A percentile compares a stretch with the other conserved stretches of the same genome.
Conservation (phyloP, 2,113 vertebrate genomes). For the Corydoras maculifer region DNA sequence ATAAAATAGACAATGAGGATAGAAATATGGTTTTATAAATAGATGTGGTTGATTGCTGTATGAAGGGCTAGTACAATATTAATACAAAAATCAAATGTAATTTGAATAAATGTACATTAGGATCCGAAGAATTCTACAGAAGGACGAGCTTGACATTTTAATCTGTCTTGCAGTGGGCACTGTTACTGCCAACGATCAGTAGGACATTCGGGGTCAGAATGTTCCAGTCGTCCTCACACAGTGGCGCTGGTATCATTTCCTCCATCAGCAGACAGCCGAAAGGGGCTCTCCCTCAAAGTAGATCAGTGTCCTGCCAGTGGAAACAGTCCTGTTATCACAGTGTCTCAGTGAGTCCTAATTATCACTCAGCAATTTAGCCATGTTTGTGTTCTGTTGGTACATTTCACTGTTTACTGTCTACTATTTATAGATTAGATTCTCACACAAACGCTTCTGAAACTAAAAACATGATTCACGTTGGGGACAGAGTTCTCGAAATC, state of each 20-base stretch:
- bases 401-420: not conserved
- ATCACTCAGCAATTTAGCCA: constrained; percentile 45
- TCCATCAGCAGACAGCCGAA: constrained; percentile 66
- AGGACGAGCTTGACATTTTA: too few relatives aligned
- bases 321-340: constrained; percentile 69
- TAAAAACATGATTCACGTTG: constrained; percentile 80
- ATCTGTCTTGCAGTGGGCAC: constrained; percentile 65
- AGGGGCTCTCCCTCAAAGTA: constrained; percentile 75
- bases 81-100: too few relatives aligned
- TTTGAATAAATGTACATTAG: too few relatives aligned
- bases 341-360: constrained; percentile 75
- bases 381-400: not conserved
- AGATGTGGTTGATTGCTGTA: too few relatives aligned
- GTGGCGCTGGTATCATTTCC: constrained; percentile 90
- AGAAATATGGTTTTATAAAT: too few relatives aligned
- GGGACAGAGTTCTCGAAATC: constrained; percentile 87
- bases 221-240: constrained; percentile 76
- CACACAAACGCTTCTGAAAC: constrained; percentile 76
- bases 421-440: constrained; percentile 67
- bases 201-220: constrained; percentile 59
- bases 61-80: too few relatives aligned
- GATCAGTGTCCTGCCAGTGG: constrained; percentile 66
- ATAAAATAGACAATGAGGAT: too few relatives aligned
- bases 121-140: too few relatives aligned
- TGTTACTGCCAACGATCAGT: constrained; percentile 79